Percentiles rank a stretch among this genome's conserved stretches.
phyloP scores from a whole-genome alignment of 2,888 invertebrate genomes.

The Lottia scabra region DNA sequence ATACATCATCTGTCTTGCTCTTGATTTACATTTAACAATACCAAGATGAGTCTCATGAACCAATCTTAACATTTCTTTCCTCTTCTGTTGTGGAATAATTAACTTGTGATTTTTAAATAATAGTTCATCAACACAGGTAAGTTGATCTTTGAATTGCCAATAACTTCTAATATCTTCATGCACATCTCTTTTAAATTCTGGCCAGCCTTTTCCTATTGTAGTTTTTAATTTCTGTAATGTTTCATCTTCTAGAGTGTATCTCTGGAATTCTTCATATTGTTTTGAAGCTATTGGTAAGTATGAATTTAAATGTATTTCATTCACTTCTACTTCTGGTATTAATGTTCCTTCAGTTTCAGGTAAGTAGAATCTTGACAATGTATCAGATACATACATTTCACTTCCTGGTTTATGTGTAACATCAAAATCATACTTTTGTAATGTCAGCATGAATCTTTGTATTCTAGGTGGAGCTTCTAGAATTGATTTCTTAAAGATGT shows the following conservation, averaged over 20 bases:
- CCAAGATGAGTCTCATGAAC: no score
- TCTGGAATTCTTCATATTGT: constrained; percentile 6
- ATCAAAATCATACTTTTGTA: constrained; percentile 12
- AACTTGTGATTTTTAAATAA: no score
- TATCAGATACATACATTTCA: not conserved
- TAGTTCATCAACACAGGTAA: no score
- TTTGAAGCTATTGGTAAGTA: constrained; percentile 19
- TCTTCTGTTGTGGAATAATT: no score
- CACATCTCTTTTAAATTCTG: not conserved
- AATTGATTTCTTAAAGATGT: not conserved
- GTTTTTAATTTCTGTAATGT: constrained; percentile 15
- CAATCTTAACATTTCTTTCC: no score
- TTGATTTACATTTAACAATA: no score
- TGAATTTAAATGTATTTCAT: not conserved
- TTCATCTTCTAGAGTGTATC: not conserved
- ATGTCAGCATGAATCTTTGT: constrained; percentile 1
- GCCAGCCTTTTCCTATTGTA: constrained; percentile 10
- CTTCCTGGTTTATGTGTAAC: constrained; percentile 9
- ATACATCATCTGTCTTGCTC: no score
- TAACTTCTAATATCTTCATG: not conserved
- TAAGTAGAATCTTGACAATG: constrained; percentile 9
- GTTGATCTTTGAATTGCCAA: no score
- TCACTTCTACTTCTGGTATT: constrained; percentile 8
- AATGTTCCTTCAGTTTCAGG: constrained; percentile 7
- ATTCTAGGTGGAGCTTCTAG: constrained; percentile 8